phyloP scores from a whole-genome alignment of 92 coral and sea anemone species.

The Pocillopora grandis region DNA sequence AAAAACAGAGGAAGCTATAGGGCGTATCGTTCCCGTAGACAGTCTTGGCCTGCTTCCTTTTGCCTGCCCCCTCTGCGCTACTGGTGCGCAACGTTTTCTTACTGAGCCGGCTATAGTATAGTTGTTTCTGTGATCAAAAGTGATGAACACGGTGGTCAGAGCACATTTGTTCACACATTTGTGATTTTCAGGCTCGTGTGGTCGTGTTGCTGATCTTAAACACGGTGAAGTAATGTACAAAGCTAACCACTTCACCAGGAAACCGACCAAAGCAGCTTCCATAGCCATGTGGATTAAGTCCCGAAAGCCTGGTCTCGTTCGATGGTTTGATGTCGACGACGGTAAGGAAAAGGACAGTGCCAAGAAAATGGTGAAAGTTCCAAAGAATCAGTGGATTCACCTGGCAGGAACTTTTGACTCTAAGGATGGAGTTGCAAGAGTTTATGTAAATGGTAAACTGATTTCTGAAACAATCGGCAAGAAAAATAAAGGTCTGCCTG shows the following conservation, averaged over 20 bases:
- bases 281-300: conserved; percentile 99
- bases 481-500: conserved; percentile 79
- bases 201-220: conserved; percentile 82
- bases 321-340: conserved; percentile 86
- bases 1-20: too few relatives aligned
- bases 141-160: too few relatives aligned
- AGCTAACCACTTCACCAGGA: conserved; percentile 59
- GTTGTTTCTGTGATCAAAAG: too few relatives aligned
- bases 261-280: conserved; percentile 90
- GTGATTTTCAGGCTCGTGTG: conserved; percentile 79
- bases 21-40: too few relatives aligned
- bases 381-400: conserved; percentile 93
- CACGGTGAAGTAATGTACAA: conserved; percentile 85
- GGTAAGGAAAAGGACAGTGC: conserved; percentile 31
- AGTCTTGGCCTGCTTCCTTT: too few relatives aligned
- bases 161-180: neutral
- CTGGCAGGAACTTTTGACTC: conserved; percentile 92
- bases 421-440: conserved; percentile 85
- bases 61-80: too few relatives aligned
- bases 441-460: conserved; percentile 90
- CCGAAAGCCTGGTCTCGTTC: conserved; percentile 80
- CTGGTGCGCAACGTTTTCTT: too few relatives aligned
- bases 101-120: too few relatives aligned
- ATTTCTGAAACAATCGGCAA: conserved; percentile 76
- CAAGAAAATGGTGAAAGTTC: conserved; percentile 61